These are phyloP conservation scores for Rhinatrema bivittatum DNA, from an alignment of 2,797 vertebrate species.

Conservation along the genomic window DNA sequence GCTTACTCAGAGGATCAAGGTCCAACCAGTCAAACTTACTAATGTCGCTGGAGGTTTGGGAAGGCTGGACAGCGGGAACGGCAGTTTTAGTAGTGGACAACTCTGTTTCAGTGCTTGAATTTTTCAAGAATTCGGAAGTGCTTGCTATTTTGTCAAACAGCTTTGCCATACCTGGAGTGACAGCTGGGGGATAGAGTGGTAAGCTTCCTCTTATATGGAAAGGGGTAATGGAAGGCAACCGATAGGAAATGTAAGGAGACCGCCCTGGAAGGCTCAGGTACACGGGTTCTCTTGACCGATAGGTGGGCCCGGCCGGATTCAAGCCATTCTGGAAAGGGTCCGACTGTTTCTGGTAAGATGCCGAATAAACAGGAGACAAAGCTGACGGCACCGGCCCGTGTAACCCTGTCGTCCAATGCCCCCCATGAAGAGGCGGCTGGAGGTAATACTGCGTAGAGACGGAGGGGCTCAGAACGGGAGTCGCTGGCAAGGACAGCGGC, in stretches of 20 bases:
- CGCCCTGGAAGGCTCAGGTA: slow-evolving; percentile 64
- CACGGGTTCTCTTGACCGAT: slow-evolving; percentile 50
- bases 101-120: slow-evolving; percentile 67
- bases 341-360: slow-evolving; percentile 70
- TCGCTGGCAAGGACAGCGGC: slow-evolving; percentile 61
- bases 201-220: slow-evolving; percentile 62
- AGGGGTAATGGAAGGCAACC: slow-evolving; percentile 58
- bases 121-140: slow-evolving; percentile 90
- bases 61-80: slow-evolving; percentile 51
- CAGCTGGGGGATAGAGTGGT: slow-evolving; percentile 52
- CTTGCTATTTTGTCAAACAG: slow-evolving; percentile 94
- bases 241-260: slow-evolving; percentile 71
- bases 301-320: slow-evolving; percentile 59
- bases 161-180: slow-evolving; percentile 87
- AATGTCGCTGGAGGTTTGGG: slow-evolving; percentile 58
- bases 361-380: slow-evolving; percentile 66
- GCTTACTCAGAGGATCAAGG: slow-evolving; percentile 88
- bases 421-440: slow-evolving; percentile 57
- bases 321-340: slow-evolving; percentile 84
- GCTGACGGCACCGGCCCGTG: slow-evolving; percentile 58
- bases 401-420: slow-evolving; percentile 69
- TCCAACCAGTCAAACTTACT: slow-evolving; percentile 91
- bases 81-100: slow-evolving; percentile 53
- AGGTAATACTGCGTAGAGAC: slow-evolving; percentile 69
- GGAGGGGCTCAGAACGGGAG: slow-evolving; percentile 69